phyloP scores from a whole-genome alignment of 2,797 vertebrate genomes.

The Furcifer pardalis region DNA sequence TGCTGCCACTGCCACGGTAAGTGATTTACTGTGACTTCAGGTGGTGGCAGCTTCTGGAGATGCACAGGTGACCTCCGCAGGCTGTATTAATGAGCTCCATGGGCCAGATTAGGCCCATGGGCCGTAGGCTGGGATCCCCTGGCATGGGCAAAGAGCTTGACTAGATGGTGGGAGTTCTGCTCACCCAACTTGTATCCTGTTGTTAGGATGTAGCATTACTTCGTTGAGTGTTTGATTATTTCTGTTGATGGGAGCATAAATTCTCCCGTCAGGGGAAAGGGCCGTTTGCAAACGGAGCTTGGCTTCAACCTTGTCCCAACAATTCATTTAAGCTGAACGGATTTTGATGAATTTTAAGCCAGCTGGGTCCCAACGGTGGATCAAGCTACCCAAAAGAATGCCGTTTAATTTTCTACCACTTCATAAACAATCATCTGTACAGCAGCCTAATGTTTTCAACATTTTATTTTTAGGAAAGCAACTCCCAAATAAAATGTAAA shows the following conservation, averaged over 20 bases:
- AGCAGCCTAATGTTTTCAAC: neutral
- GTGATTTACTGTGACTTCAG: too few relatives aligned
- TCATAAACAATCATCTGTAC: neutral
- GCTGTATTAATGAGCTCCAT: too few relatives aligned
- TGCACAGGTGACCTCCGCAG: too few relatives aligned
- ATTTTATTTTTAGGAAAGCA: neutral
- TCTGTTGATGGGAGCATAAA: neutral
- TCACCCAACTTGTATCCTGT: neutral
- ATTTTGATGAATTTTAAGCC: neutral
- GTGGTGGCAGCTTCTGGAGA: too few relatives aligned
- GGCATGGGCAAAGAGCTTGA: too few relatives aligned
- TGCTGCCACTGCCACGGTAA: too few relatives aligned
- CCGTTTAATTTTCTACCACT: neutral
- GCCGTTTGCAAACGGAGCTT: neutral
- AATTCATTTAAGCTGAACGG: neutral
- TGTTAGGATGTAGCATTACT: neutral
- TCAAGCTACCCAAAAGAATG: conserved; percentile 9
- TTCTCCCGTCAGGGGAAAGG: neutral
- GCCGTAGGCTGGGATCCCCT: too few relatives aligned
- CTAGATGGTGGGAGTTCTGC: too few relatives aligned
- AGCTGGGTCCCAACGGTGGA: neutral
- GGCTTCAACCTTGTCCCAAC: neutral
- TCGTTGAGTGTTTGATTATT: neutral
- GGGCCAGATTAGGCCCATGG: too few relatives aligned
- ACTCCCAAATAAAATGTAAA: neutral